Conservation (phyloP, 2,888 invertebrate genomes). For the Serripes groenlandicus region DNA sequence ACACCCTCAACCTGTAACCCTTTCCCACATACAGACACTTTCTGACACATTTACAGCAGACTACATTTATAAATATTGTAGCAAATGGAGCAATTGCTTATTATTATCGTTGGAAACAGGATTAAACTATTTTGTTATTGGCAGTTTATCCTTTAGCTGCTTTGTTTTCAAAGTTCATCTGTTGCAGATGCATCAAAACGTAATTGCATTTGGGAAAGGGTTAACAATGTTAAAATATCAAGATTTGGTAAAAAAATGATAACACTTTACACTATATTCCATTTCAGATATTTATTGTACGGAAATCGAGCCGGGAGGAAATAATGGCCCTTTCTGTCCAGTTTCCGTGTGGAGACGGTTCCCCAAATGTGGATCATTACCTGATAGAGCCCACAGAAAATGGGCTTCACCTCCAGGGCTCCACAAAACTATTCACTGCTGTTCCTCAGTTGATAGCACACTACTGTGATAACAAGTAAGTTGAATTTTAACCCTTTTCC, state of each 20-base stretch:
- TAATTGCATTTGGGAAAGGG: too few species aligned
- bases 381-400: constrained; percentile 93
- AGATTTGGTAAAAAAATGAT: too few species aligned
- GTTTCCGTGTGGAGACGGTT: constrained; percentile 92
- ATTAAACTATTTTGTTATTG: too few species aligned
- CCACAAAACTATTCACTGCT: constrained; percentile 96
- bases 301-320: constrained; percentile 96
- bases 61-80: not conserved
- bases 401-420: constrained; percentile 95
- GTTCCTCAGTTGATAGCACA: constrained; percentile 97
- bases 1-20: not conserved
- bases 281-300: constrained; percentile 95
- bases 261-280: too few species aligned
- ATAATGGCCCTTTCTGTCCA: constrained; percentile 98
- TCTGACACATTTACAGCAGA: not conserved
- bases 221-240: too few species aligned
- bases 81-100: not conserved
- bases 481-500: too few species aligned
- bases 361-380: constrained; percentile 98
- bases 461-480: constrained; percentile 91
- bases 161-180: too few species aligned
- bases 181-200: too few species aligned
- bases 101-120: too few species aligned
- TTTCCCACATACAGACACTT: not conserved
- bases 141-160: too few species aligned